phyloP scores from a whole-genome alignment of 2,797 vertebrate genomes.

The Myotis findleyi region DNA sequence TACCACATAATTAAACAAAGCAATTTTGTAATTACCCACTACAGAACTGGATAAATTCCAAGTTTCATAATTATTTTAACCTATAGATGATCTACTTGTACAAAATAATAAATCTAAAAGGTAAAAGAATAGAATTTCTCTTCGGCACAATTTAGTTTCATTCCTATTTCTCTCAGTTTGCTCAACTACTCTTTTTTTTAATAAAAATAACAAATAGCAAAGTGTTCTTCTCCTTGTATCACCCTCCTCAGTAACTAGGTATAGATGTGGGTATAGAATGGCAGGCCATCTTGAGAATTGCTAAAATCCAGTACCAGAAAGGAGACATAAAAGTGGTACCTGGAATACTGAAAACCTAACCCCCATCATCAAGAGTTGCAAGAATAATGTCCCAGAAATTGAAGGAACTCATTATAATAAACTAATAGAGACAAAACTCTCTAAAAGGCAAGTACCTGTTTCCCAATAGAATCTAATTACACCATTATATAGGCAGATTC shows the following conservation, averaged over 20 bases:
- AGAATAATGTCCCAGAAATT: not conserved
- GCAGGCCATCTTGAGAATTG: not conserved
- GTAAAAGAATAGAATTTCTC: slow-evolving; percentile 46
- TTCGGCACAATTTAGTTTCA: not conserved
- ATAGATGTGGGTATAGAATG: not conserved
- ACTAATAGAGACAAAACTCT: slow-evolving; percentile 27
- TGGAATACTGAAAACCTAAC: not conserved
- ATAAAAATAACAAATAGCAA: slow-evolving; percentile 25
- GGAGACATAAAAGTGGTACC: not conserved
- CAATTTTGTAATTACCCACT: slow-evolving; percentile 75
- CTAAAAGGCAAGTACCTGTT: not conserved
- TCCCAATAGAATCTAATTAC: not conserved
- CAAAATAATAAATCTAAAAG: slow-evolving; percentile 52
- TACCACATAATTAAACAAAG: slow-evolving; percentile 75
- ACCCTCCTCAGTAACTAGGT: not conserved
- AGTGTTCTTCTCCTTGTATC: not conserved
- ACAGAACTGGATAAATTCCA: slow-evolving; percentile 72
- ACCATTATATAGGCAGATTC: not conserved
- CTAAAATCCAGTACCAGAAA: not conserved
- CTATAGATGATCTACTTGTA: slow-evolving; percentile 52
- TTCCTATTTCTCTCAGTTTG: slow-evolving; percentile 29
- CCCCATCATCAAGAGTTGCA: not conserved
- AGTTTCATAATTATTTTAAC: slow-evolving; percentile 73
- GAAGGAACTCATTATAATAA: not conserved
- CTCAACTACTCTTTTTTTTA: slow-evolving; percentile 4